Conservation (phyloP, 2,888 invertebrate species). For the Drosophila mercatorum region DNA sequence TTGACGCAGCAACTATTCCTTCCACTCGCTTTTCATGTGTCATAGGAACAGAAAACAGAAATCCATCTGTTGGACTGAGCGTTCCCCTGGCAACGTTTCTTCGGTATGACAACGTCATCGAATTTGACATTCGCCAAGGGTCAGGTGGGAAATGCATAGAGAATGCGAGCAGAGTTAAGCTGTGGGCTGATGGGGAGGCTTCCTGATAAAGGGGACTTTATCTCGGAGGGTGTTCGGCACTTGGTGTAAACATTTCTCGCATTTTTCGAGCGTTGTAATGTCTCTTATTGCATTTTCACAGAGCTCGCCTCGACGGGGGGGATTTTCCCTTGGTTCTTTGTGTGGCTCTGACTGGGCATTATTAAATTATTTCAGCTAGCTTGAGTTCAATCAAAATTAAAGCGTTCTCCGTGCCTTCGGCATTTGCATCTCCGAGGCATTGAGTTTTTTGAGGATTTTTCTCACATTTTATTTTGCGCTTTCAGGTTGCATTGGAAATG, state of each 20-base stretch:
- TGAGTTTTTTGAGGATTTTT: not conserved
- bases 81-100: conserved; percentile 1
- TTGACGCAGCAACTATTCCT: not conserved
- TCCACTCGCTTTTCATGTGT: not conserved
- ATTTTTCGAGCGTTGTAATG: conserved; percentile 43
- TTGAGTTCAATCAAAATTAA: conserved; percentile 10
- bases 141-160: conserved; percentile 55
- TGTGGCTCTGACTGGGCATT: conserved; percentile 19
- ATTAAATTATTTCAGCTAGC: conserved; percentile 48
- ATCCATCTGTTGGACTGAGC: not conserved
- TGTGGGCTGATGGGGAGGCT: not conserved
- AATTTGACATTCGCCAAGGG: conserved; percentile 31
- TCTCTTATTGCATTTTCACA: conserved; percentile 57
- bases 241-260: conserved; percentile 46
- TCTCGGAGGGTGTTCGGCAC: not conserved
- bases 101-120: conserved; percentile 53
- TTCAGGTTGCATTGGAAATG: conserved; percentile 80
- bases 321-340: conserved; percentile 2
- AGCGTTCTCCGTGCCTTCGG: not conserved
- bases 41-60: conserved; percentile 22
- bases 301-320: not conserved
- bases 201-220: not conserved
- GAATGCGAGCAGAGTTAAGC: conserved; percentile 30
- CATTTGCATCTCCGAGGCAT: not conserved
- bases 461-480: not conserved